These are phyloP conservation scores for Simalia tracyae DNA, from an alignment of 2,797 vertebrate species.

Conservation along the genomic window DNA sequence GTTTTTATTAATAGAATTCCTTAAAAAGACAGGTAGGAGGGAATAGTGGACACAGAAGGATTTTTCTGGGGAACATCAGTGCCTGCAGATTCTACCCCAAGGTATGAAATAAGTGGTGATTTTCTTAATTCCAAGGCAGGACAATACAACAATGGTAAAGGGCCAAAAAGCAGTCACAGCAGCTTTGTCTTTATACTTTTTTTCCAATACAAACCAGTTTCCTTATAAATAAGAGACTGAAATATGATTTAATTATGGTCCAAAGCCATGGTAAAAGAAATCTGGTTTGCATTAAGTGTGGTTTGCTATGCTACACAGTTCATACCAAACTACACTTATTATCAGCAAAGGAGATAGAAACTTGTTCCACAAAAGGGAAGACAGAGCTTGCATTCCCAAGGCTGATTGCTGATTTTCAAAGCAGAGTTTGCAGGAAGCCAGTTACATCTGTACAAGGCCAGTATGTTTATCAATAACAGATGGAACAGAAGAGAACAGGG, in stretches of 20 bases:
- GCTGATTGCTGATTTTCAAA: slow-evolving; percentile 9
- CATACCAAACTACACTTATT: not conserved
- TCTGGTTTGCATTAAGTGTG: not conserved
- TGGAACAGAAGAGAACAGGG: not conserved
- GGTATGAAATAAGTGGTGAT: not conserved
- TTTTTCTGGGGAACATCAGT: not conserved
- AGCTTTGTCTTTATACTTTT: not conserved
- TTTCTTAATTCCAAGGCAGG: not conserved
- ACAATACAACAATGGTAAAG: not conserved
- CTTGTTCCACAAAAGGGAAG: not conserved
- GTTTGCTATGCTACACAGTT: not conserved
- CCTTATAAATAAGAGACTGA: not conserved
- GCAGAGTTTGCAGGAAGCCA: slow-evolving; percentile 7
- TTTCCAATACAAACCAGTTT: not conserved
- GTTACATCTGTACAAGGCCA: not conserved
- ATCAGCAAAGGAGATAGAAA: not conserved
- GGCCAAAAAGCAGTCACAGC: not conserved
- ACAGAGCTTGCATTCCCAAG: not conserved
- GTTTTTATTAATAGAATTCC: too few relatives aligned
- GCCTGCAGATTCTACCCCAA: not conserved
- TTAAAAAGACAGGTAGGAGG: not conserved
- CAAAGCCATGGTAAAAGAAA: not conserved
- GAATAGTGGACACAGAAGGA: not conserved
- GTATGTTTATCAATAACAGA: slow-evolving; percentile 12
- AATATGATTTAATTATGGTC: not conserved